Conservation (phyloP, 2,888 invertebrate genomes). For the Microctonus hyperodae region DNA sequence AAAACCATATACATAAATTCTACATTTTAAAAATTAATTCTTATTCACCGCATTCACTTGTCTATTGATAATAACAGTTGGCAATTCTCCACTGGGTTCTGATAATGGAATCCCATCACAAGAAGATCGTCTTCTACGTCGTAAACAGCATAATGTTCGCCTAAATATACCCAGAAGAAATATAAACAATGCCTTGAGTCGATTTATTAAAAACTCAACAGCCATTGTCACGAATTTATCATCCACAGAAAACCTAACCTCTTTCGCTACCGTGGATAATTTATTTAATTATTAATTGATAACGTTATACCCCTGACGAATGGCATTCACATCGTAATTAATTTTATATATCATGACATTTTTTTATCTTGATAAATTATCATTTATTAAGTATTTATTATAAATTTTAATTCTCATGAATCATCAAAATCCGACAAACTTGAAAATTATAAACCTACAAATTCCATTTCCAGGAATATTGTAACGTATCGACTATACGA, state of each 20-base stretch:
- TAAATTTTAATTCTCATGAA: no score
- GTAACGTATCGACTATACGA: no score
- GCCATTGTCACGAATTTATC: conserved; percentile 53
- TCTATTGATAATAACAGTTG: conserved; percentile 51
- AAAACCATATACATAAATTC: conserved; percentile 2
- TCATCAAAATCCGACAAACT: no score
- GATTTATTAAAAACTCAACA: conserved; percentile 63
- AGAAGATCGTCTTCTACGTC: conserved; percentile 66
- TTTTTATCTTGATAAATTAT: no score
- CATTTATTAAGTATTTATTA: no score
- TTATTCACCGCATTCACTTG: conserved; percentile 32
- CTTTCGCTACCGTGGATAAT: conserved; percentile 18
- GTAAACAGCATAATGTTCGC: conserved; percentile 71
- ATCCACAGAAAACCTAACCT: conserved; percentile 26
- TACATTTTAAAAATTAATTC: not conserved
- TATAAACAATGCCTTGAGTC: conserved; percentile 68
- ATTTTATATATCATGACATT: not conserved
- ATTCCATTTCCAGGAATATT: no score
- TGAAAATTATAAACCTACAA: no score
- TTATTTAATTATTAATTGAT: not conserved
- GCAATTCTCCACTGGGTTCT: conserved; percentile 65
- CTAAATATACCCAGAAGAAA: conserved; percentile 66
- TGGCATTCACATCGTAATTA: conserved; percentile 1
- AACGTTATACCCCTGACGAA: not conserved
- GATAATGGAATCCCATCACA: conserved; percentile 68